A percentile compares a stretch with the other conserved stretches of the same genome.
phyloP scores from a whole-genome alignment of 1,140 invertebrate species.

The Drosophila jambulina region DNA sequence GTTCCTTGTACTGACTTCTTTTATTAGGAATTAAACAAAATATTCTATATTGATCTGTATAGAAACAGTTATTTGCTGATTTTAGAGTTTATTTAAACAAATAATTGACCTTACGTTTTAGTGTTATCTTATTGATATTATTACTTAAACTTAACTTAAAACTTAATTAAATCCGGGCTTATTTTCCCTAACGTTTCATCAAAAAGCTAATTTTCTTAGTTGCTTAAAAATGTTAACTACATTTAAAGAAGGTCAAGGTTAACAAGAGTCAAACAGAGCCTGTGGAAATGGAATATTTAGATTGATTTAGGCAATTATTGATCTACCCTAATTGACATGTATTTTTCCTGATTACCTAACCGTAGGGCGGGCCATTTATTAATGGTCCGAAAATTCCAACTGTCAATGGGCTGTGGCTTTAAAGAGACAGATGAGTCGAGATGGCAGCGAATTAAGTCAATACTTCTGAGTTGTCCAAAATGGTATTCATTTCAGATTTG shows the following conservation, averaged over 20 bases:
- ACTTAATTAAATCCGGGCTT: background rate
- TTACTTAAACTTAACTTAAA: too few relatives aligned
- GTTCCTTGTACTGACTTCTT: too few relatives aligned
- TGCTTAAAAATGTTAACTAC: background rate
- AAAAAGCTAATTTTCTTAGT: background rate
- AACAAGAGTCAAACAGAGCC: background rate
- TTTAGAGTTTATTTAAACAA: too few relatives aligned
- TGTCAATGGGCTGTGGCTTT: conserved; percentile 29
- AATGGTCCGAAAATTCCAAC: conserved; percentile 26
- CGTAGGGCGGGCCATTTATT: conserved; percentile 12
- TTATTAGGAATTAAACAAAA: too few relatives aligned
- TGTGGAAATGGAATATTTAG: background rate
- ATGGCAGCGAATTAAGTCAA: conserved; percentile 22
- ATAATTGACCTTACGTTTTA: too few relatives aligned
- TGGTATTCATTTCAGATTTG: conserved; percentile 19
- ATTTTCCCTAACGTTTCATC: background rate
- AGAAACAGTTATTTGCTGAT: too few relatives aligned
- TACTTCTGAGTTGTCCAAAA: conserved; percentile 22
- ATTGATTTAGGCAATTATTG: conserved; percentile 15
- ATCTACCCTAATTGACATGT: conserved; percentile 15
- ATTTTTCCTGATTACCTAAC: background rate
- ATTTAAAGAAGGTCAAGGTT: background rate
- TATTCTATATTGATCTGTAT: too few relatives aligned
- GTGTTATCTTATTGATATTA: background rate
- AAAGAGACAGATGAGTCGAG: conserved; percentile 32